Conservation (phyloP, 23 tunicate genomes). For the Aplidium turbinatum region DNA sequence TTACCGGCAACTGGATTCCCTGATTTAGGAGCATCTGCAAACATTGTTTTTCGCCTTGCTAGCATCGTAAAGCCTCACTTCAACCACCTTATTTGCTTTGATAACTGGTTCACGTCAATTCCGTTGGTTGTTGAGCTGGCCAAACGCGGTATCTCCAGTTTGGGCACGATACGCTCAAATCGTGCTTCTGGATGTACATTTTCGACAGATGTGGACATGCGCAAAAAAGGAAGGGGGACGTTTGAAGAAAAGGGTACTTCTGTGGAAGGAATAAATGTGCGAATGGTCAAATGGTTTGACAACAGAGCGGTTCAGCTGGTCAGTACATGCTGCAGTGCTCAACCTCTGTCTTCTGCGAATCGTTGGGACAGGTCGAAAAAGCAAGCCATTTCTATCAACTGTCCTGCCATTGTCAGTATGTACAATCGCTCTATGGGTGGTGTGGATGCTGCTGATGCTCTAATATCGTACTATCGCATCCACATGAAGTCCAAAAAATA, state of each 20-base stretch:
- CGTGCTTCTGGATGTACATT: no score
- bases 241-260: not conserved
- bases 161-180: no score
- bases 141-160: no score
- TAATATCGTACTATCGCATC: not conserved
- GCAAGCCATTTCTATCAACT: not conserved
- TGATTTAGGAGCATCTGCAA: no score
- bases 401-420: not conserved
- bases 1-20: no score
- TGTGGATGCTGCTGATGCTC: slow-evolving; percentile 17
- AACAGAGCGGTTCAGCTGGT: slow-evolving; percentile 4
- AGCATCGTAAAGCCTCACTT: no score
- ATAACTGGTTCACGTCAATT: no score
- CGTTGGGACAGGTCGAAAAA: slow-evolving; percentile 3
- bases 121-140: no score
- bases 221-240: no score
- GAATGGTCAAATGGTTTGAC: slow-evolving; percentile 18
- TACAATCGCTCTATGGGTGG: slow-evolving; percentile 15
- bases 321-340: slow-evolving; percentile 21
- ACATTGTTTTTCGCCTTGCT: no score
- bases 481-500: slow-evolving; percentile 17
- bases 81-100: no score
- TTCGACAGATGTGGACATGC: no score
- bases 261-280: slow-evolving; percentile 2
- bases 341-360: not conserved